Percentiles rank a stretch among this genome's conserved stretches.
Evolutionary conservation across 2,113 vertebrate species (phyloP).

Genomic region (Puffinus mauretanicus): DNA sequence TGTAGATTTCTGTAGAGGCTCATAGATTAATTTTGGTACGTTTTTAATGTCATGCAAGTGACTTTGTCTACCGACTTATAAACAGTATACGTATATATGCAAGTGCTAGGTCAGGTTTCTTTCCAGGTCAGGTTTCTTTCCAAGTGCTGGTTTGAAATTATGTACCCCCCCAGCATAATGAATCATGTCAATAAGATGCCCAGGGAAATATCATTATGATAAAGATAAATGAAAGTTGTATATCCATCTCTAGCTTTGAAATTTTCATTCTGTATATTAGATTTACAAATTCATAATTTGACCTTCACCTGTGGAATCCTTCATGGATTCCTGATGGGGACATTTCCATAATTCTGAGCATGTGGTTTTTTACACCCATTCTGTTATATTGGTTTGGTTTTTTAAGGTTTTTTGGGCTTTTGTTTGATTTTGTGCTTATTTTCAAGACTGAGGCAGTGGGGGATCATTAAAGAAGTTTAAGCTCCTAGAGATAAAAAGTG

Average conservation of each 20-base stretch:
- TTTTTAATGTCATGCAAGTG: neutral
- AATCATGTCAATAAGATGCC: neutral
- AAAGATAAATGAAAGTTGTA: neutral
- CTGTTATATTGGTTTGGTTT: neutral
- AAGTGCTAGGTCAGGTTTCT: neutral
- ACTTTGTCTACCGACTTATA: rapidly evolving
- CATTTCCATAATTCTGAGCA: neutral
- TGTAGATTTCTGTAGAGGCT: neutral
- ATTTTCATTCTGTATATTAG: neutral
- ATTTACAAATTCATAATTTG: neutral
- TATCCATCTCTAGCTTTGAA: neutral
- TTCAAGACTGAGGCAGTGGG: neutral
- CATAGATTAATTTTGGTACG: neutral
- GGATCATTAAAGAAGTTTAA: neutral
- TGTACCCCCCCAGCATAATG: neutral
- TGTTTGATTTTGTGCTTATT: neutral
- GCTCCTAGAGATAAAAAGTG: neutral
- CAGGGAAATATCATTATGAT: neutral
- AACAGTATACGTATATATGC: neutral
- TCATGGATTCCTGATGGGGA: neutral
- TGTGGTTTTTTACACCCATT: neutral
- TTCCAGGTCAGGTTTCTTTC: neutral
- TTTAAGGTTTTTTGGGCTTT: neutral
- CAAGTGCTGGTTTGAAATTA: neutral
- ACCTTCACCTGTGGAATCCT: neutral